Conservation (phyloP, 2,797 vertebrate species). For the Epinephelus malabaricus region DNA sequence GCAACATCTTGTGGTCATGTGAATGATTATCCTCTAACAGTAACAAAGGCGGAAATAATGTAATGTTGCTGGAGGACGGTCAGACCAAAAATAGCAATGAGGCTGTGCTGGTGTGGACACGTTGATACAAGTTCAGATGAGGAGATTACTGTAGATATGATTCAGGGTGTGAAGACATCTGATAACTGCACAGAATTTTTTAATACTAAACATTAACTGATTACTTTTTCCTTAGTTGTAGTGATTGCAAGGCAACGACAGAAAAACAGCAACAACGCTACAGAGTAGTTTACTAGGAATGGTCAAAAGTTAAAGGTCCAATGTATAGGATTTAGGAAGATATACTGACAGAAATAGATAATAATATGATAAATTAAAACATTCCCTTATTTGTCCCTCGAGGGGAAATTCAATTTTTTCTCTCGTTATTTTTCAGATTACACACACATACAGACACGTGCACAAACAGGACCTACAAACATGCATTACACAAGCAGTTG, state of each 20-base stretch:
- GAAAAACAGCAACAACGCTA: background rate
- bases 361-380: too few species aligned
- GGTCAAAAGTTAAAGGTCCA: too few species aligned
- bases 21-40: constrained; percentile 12
- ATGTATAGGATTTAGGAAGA: too few species aligned
- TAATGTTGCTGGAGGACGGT: constrained; percentile 6
- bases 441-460: too few species aligned
- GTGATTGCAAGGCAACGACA: background rate
- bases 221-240: background rate
- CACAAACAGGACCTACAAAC: too few species aligned
- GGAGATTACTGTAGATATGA: constrained; percentile 31
- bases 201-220: too few species aligned
- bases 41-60: constrained; percentile 17
- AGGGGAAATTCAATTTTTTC: too few species aligned
- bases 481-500: too few species aligned
- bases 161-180: background rate
- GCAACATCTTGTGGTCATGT: constrained; percentile 15
- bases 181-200: too few species aligned
- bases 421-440: too few species aligned
- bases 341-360: too few species aligned
- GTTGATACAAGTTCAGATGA: constrained; percentile 22
- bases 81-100: constrained; percentile 3
- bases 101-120: background rate
- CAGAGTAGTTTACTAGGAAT: background rate
- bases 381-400: too few species aligned